Percentiles rank a stretch among this genome's conserved stretches.
Conservation (phyloP, 2,797 vertebrate species). For the Garrulus glandarius region DNA sequence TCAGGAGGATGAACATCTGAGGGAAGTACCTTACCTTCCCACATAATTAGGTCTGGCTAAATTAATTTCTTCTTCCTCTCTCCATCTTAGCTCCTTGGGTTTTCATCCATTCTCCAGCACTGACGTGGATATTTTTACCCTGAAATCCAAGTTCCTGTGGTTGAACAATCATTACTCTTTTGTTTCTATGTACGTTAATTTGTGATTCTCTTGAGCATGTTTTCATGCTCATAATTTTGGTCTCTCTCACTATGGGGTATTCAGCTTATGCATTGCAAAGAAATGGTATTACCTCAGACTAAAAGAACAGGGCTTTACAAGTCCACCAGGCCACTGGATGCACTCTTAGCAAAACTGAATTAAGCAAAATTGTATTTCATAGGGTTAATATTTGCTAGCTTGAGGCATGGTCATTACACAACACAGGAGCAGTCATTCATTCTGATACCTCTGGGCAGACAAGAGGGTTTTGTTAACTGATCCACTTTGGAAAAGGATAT, state of each 20-base stretch:
- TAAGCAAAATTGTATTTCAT: neutral
- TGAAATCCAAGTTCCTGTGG: neutral
- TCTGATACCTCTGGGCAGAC: neutral
- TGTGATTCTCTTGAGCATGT: neutral
- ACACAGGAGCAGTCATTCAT: neutral
- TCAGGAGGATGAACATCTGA: neutral
- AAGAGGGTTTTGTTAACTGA: neutral
- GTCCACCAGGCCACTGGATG: neutral
- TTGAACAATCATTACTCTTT: neutral
- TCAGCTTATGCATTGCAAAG: neutral
- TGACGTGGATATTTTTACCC: neutral
- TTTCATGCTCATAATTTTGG: neutral
- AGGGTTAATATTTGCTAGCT: neutral
- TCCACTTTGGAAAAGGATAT: neutral
- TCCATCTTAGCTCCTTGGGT: neutral
- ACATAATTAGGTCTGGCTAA: neutral
- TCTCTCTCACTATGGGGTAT: neutral
- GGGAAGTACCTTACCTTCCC: neutral
- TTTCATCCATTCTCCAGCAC: neutral
- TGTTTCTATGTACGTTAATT: neutral
- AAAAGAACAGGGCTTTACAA: neutral
- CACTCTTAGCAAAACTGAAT: neutral
- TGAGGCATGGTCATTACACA: neutral
- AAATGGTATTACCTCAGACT: neutral
- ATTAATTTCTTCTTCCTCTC: neutral